These are phyloP conservation scores for Helicorthomorpha holstii DNA, from an alignment of 1,140 invertebrate genomes.

Conservation along the genomic window DNA sequence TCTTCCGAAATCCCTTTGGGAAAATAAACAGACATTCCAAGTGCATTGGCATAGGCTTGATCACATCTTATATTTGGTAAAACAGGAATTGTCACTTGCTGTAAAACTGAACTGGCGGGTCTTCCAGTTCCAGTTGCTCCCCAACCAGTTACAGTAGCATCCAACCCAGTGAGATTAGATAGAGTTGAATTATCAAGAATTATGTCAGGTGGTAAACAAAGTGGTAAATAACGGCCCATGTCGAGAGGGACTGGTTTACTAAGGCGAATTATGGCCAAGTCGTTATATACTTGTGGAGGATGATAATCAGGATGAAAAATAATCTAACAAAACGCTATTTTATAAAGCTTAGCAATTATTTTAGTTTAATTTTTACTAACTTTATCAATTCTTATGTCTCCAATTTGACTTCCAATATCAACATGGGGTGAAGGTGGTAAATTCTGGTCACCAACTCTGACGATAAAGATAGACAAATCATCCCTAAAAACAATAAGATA, in stretches of 20 bases:
- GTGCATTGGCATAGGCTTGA: not conserved
- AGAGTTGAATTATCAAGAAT: too few species aligned
- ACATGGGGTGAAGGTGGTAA: not conserved
- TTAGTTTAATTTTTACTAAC: not conserved
- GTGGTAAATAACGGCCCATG: constrained; percentile 31
- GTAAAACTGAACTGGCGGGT: not conserved
- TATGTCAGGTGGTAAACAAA: constrained; percentile 40
- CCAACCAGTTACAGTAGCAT: constrained; percentile 78
- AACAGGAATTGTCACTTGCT: not conserved
- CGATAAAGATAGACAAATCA: not conserved
- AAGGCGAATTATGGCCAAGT: constrained; percentile 68
- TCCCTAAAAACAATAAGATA: not conserved
- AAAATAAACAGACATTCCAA: not conserved
- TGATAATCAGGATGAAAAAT: not conserved
- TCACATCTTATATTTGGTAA: not conserved
- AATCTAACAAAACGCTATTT: not conserved
- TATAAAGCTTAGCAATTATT: not conserved
- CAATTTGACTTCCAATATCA: not conserved
- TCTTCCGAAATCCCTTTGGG: constrained; percentile 44
- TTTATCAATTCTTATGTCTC: not conserved
- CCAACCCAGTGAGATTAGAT: constrained; percentile 55
- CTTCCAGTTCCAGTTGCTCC: constrained; percentile 28
- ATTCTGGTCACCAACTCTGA: too few species aligned
- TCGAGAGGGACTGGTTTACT: constrained; percentile 26
- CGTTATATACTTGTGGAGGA: constrained; percentile 33